Evolutionary conservation across 2,888 invertebrate species (phyloP).

Genomic region (Proisotoma minuta): DNA sequence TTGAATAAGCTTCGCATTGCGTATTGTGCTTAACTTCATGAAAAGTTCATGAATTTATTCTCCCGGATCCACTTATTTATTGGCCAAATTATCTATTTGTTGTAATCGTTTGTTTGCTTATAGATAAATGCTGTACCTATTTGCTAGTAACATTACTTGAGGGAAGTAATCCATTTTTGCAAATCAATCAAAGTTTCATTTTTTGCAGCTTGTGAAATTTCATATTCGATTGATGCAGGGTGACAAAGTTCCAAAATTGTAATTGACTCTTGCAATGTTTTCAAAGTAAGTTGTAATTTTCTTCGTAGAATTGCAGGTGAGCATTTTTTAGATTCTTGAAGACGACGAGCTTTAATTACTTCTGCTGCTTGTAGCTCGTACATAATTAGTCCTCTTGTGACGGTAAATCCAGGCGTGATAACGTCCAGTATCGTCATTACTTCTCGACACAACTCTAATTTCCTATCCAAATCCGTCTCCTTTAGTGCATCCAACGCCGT

Average conservation of each 20-base stretch:
- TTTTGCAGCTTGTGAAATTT: slow-evolving; percentile 34
- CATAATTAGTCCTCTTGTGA: slow-evolving; percentile 39
- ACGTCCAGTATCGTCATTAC: slow-evolving; percentile 42
- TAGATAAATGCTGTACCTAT: too few species aligned
- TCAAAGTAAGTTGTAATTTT: slow-evolving; percentile 33
- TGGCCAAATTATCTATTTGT: not conserved
- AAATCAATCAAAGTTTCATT: slow-evolving; percentile 36
- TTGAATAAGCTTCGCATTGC: too few species aligned
- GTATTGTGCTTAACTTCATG: too few species aligned
- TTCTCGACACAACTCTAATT: slow-evolving; percentile 38
- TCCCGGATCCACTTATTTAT: not conserved
- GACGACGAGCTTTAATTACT: slow-evolving; percentile 30
- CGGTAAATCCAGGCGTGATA: slow-evolving; percentile 42
- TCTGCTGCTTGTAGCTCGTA: slow-evolving; percentile 47
- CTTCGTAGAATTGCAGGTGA: slow-evolving; percentile 32
- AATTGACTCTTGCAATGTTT: slow-evolving; percentile 37
- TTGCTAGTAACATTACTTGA: too few species aligned
- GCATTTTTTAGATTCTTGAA: slow-evolving; percentile 28
- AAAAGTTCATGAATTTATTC: too few species aligned
- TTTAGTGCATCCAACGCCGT: slow-evolving; percentile 26
- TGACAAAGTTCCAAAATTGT: slow-evolving; percentile 37
- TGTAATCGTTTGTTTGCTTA: too few species aligned
- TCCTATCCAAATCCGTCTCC: slow-evolving; percentile 31
- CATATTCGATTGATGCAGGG: slow-evolving; percentile 30
- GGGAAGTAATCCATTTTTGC: slow-evolving; percentile 41